Evolutionary conservation across 1,140 invertebrate species (phyloP).

Genomic region (Oppia nitens): DNA sequence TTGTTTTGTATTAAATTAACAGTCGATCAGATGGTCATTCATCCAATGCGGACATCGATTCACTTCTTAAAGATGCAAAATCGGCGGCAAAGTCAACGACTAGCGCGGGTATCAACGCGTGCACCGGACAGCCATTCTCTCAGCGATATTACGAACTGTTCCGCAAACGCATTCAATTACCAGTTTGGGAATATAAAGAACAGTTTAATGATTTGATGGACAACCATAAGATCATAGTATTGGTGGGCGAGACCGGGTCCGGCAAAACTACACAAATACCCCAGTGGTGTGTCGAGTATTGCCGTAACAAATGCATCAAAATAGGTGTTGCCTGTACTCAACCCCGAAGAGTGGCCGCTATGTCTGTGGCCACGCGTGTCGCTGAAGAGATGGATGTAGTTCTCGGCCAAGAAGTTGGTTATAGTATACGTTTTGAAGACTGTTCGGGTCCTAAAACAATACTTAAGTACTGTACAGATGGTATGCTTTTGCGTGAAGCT

Average conservation of each 20-base stretch:
- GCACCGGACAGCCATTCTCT: constrained; percentile 55
- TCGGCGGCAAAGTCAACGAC: neutral
- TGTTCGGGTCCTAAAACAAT: constrained; percentile 88
- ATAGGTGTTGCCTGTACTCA: constrained; percentile 93
- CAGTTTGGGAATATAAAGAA: constrained; percentile 92
- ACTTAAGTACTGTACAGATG: constrained; percentile 93
- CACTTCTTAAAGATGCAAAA: neutral
- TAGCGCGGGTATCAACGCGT: constrained; percentile 38
- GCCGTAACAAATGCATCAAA: constrained; percentile 40
- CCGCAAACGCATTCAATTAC: constrained; percentile 65
- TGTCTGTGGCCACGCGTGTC: constrained; percentile 94
- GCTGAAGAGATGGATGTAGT: constrained; percentile 98
- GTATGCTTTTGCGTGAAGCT: constrained; percentile 97
- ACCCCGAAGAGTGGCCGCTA: constrained; percentile 90
- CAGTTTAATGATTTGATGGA: constrained; percentile 85
- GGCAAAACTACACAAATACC: constrained; percentile 87
- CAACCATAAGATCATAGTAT: constrained; percentile 75
- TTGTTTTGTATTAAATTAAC: neutral
- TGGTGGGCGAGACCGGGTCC: constrained; percentile 90
- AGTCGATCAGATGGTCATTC: neutral
- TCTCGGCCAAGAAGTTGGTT: constrained; percentile 94
- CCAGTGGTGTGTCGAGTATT: constrained; percentile 81
- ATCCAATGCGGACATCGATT: neutral
- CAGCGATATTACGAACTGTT: constrained; percentile 31
- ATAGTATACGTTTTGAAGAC: constrained; percentile 98